Evolutionary conservation across 2,888 invertebrate species (phyloP).

Genomic region (Drosophila parthenogenetica): DNA sequence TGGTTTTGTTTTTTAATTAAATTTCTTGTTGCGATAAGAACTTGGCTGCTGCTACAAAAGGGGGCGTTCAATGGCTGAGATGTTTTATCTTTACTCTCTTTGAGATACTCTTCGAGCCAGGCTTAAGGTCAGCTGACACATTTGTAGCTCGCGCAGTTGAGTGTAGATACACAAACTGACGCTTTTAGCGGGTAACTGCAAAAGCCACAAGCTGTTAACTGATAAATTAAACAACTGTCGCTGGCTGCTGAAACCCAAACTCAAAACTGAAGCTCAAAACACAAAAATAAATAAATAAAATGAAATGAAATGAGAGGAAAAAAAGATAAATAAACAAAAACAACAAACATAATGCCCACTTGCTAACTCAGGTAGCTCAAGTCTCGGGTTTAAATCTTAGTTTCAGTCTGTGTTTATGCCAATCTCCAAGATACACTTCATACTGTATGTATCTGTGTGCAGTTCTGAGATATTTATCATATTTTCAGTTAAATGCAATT

Average conservation of each 20-base stretch:
- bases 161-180: slow-evolving; percentile 17
- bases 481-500: slow-evolving; percentile 43
- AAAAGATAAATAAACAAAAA: slow-evolving; percentile 24
- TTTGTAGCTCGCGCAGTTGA: not conserved
- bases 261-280: slow-evolving; percentile 23
- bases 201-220: slow-evolving; percentile 71
- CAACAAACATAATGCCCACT: slow-evolving; percentile 46
- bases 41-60: slow-evolving; percentile 3
- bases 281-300: slow-evolving; percentile 48
- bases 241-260: slow-evolving; percentile 42
- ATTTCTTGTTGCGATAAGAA: slow-evolving; percentile 62
- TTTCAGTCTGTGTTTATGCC: not conserved
- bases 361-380: slow-evolving; percentile 53
- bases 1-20: slow-evolving; percentile 71
- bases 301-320: not conserved
- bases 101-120: slow-evolving; percentile 5
- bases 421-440: slow-evolving; percentile 18
- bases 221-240: slow-evolving; percentile 78
- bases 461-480: slow-evolving; percentile 30
- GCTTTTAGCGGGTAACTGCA: slow-evolving; percentile 62
- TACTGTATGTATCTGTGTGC: slow-evolving; percentile 15
- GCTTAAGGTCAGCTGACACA: slow-evolving; percentile 53
- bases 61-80: slow-evolving; percentile 18
- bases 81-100: not conserved
- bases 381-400: slow-evolving; percentile 6